phyloP scores from a whole-genome alignment of 2,113 vertebrate species.

The Amazona vittata region DNA sequence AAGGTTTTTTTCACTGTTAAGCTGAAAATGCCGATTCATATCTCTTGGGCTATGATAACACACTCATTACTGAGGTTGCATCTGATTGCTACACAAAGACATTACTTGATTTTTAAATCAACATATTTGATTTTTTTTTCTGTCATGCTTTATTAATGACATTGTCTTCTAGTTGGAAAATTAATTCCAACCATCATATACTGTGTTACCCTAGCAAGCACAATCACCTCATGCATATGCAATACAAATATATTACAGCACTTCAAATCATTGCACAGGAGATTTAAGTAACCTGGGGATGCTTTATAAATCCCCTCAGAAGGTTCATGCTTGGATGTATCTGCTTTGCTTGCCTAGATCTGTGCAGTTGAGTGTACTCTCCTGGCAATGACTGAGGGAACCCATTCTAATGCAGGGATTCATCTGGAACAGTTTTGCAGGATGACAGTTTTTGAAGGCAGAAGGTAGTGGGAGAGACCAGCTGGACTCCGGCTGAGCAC shows the following conservation, averaged over 20 bases:
- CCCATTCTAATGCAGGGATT: background rate
- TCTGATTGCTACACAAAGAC: background rate
- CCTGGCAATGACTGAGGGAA: background rate
- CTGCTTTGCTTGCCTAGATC: background rate
- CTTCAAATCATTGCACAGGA: background rate
- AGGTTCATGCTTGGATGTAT: background rate
- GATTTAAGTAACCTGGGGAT: background rate
- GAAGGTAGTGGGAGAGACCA: background rate
- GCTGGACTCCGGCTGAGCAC: background rate
- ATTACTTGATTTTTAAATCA: conserved; percentile 36
- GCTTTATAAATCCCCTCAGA: background rate
- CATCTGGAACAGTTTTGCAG: background rate
- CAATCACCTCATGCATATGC: background rate
- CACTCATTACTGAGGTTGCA: background rate
- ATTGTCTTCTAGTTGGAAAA: background rate
- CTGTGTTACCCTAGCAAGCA: background rate
- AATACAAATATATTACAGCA: background rate
- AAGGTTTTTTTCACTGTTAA: background rate
- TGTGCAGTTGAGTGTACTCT: background rate
- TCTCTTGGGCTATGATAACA: background rate
- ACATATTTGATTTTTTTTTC: background rate
- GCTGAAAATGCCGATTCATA: background rate
- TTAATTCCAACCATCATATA: background rate
- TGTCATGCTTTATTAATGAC: background rate
- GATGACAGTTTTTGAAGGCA: background rate